Percentiles rank a stretch among this genome's conserved stretches.
Evolutionary conservation across 1,140 invertebrate species (phyloP).

Genomic region (Hermatobates lingyangjiaoensis): DNA sequence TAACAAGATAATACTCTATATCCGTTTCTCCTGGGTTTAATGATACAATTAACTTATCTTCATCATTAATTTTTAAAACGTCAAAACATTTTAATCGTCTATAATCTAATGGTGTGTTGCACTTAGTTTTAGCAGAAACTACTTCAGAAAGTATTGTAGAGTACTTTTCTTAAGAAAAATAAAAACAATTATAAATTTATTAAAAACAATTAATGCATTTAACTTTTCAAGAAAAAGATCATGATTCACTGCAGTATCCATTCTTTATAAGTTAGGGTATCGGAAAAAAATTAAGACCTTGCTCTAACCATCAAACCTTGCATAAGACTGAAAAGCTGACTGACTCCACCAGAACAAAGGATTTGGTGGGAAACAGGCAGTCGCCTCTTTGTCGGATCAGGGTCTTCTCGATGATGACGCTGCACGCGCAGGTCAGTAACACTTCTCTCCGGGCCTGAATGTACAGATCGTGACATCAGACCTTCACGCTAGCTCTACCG

Average conservation of each 20-base stretch:
- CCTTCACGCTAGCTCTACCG: too few relatives aligned
- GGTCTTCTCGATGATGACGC: too few relatives aligned
- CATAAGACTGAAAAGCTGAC: conserved; percentile 8
- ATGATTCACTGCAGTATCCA: conserved; percentile 11
- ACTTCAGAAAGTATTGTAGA: conserved; percentile 11
- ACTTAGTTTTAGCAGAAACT: conserved; percentile 9
- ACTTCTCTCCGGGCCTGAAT: too few relatives aligned
- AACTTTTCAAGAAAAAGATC: conserved; percentile 11
- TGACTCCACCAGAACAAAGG: conserved; percentile 4
- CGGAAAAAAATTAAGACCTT: conserved; percentile 9
- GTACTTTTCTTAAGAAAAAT: conserved; percentile 11
- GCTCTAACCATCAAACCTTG: conserved; percentile 5
- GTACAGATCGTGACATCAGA: too few relatives aligned
- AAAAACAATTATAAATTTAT: conserved; percentile 7
- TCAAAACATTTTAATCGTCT: conserved; percentile 1
- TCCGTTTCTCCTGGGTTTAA: conserved; percentile 12
- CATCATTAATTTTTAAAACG: conserved; percentile 5
- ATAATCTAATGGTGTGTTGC: conserved; percentile 1
- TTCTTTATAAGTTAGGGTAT: conserved; percentile 10
- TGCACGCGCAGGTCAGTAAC: too few relatives aligned
- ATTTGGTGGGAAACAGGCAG: conserved; percentile 7
- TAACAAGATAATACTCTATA: conserved; percentile 20
- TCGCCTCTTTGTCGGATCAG: background rate
- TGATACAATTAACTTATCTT: background rate
- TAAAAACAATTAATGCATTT: conserved; percentile 9